Percentiles rank a stretch among this genome's conserved stretches.
Evolutionary conservation across 2,797 vertebrate species (phyloP).

Genomic region (Xiphorhynchus erythropygius): DNA sequence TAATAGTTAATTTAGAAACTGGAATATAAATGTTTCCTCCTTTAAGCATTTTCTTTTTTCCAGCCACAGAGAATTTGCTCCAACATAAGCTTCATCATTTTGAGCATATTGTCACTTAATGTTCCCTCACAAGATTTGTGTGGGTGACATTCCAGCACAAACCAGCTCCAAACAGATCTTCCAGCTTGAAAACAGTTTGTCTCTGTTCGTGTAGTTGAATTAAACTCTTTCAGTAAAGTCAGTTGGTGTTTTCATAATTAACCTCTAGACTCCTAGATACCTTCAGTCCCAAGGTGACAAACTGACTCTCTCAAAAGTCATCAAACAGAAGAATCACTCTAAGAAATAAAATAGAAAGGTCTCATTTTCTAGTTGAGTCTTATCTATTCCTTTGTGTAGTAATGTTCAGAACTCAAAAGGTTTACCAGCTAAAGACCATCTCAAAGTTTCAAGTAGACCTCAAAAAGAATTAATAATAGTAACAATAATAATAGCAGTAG

Average conservation of each 20-base stretch:
- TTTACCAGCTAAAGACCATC: background rate
- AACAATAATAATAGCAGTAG: background rate
- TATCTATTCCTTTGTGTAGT: background rate
- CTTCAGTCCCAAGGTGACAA: background rate
- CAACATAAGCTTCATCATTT: constrained; percentile 36
- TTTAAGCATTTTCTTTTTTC: background rate
- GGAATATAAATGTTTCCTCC: constrained; percentile 12
- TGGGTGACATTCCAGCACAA: constrained; percentile 59
- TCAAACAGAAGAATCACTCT: background rate
- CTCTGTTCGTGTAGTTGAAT: background rate
- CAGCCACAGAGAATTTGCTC: background rate
- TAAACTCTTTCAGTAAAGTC: constrained; percentile 2
- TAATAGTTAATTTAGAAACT: constrained; percentile 30
- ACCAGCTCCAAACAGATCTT: constrained; percentile 37
- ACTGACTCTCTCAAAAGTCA: background rate
- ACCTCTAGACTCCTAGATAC: background rate
- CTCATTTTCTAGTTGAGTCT: background rate
- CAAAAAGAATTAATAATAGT: background rate
- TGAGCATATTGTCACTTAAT: constrained; percentile 43
- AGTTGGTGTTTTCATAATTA: constrained; percentile 26
- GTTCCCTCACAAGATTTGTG: constrained; percentile 49
- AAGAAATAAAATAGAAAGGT: background rate
- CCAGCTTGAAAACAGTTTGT: constrained; percentile 36
- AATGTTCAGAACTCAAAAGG: background rate
- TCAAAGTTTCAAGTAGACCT: background rate